Evolutionary conservation across 2,113 vertebrate species (phyloP), one percentile per base, ranked within the genome.

Genomic region (Columba janthina): DNA sequence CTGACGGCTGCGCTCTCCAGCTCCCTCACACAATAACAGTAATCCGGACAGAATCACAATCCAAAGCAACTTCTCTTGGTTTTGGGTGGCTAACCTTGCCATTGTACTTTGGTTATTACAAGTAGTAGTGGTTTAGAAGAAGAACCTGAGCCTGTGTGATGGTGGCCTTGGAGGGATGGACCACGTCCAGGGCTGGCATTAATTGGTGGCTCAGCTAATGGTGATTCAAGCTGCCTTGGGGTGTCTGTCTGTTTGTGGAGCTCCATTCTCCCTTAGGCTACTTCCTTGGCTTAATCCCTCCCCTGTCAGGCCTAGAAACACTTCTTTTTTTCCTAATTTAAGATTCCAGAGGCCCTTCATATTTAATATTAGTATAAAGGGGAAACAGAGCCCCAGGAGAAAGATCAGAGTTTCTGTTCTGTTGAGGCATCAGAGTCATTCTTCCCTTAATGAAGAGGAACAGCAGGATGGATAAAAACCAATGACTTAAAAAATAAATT

Each of bases 341-440:
- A 78, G 79, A 89, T 94, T 96, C 85, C 3, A 20, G 58, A 94
- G 76, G 72, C 65, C 61, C 53, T 96, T 95, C 90, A 90, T 96
- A 94, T 96, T 93, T 96, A 94, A 89, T 94, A 92, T 86, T 90
- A 71, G 60, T 89, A 72, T 90, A 90, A 96, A 94, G 83, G 65
- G 53, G 65, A 84, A 97, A 88, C 28, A 22, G 75, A 92, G 69
- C 92, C 85, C 72, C 61, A 80, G 85, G 92, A 96, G 93, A 81
- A 96, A 96, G 94, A 96, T 96, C 85, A 94, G 92, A 93, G 87
- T 86, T 94, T 97, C 89, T 92, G 51, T 57, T 96, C 94, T 54
- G 57, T 87, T 75, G 85, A 96, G 85, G 79, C 65, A 88, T 89
- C 57, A 71, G 78, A 76, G 57, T 78, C 48, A 83, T 88, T 95